These are phyloP conservation scores for Rhagologus leucostigma DNA, from an alignment of 2,113 vertebrate species.

Conservation along the genomic window DNA sequence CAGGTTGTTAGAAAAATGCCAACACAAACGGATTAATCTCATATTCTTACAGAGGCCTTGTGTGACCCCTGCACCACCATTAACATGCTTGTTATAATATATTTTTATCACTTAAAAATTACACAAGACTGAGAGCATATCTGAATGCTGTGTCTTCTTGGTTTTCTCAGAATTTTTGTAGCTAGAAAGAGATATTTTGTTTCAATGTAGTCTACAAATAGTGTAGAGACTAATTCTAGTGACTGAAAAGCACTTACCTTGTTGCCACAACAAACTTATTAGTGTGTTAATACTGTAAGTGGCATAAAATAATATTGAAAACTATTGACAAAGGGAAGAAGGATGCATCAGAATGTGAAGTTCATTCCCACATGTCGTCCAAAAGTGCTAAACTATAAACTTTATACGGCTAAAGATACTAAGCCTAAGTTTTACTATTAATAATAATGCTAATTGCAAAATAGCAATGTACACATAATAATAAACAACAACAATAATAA, in stretches of 20 bases:
- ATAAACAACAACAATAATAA: not conserved
- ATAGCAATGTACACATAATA: not conserved
- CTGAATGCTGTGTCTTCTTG: not conserved
- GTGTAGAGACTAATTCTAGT: not conserved
- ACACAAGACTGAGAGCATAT: not conserved
- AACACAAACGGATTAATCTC: not conserved
- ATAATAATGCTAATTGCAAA: not conserved
- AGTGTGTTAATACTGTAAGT: not conserved
- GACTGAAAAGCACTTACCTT: not conserved
- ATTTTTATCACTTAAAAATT: not conserved
- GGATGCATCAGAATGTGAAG: not conserved
- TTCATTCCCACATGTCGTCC: not conserved
- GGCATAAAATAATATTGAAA: not conserved
- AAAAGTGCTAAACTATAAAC: not conserved
- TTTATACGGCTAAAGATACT: not conserved
- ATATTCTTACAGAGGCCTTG: not conserved
- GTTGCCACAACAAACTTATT: not conserved
- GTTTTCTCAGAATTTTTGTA: not conserved
- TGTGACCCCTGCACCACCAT: not conserved
- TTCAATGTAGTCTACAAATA: not conserved
- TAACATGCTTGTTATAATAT: not conserved
- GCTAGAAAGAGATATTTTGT: not conserved
- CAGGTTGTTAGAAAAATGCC: not conserved
- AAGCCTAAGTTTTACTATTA: not conserved
- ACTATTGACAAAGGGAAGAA: not conserved